phyloP scores from a whole-genome alignment of 2,888 invertebrate species.

The Meteorus cinctellus region DNA sequence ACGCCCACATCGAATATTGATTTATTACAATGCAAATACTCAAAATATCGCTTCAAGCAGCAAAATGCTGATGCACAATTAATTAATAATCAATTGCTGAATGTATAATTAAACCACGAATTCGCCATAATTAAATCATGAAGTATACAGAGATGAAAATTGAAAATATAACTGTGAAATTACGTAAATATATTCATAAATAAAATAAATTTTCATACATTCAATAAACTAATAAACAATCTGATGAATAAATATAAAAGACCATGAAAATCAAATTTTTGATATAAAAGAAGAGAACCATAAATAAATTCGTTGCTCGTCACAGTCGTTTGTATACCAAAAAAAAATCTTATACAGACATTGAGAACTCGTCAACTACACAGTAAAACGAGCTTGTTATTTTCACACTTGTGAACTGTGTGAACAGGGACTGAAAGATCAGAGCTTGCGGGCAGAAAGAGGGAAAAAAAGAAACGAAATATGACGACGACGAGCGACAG shows the following conservation, averaged over 20 bases:
- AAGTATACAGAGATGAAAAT: too few relatives aligned
- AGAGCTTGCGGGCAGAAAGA: slow-evolving; percentile 39
- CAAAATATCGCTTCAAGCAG: slow-evolving; percentile 17
- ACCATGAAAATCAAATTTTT: not conserved
- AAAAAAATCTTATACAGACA: slow-evolving; percentile 4
- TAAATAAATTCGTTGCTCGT: not conserved
- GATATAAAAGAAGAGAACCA: not conserved
- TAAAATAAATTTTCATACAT: too few relatives aligned
- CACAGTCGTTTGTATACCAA: slow-evolving; percentile 10
- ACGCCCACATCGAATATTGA: not conserved
- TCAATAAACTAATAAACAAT: not conserved
- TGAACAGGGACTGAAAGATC: slow-evolving; percentile 40
- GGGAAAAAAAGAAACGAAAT: slow-evolving; percentile 55
- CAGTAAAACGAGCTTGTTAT: slow-evolving; percentile 65
- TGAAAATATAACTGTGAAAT: too few relatives aligned
- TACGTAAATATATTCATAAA: too few relatives aligned
- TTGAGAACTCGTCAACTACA: not conserved
- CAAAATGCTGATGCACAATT: slow-evolving; percentile 16
- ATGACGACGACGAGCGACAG: slow-evolving; percentile 13
- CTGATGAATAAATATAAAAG: too few relatives aligned
- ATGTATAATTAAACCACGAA: not conserved
- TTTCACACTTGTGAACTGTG: slow-evolving; percentile 63
- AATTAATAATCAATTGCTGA: slow-evolving; percentile 16
- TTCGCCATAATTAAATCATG: not conserved
- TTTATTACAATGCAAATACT: slow-evolving; percentile 33